Evolutionary conservation across 2,113 vertebrate genomes (phyloP).

Genomic region (Oxyura jamaicensis): DNA sequence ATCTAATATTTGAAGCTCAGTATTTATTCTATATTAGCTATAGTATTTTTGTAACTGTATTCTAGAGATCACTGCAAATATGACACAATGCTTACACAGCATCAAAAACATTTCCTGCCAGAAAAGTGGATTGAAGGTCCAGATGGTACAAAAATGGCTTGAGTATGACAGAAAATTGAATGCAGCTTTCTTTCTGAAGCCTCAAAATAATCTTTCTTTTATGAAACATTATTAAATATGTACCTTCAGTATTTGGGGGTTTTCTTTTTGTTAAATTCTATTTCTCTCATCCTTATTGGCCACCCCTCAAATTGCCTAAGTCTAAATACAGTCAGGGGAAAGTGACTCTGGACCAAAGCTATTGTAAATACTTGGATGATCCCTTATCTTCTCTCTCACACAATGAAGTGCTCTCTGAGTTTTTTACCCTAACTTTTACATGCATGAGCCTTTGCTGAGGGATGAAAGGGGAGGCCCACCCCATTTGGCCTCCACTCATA

Average conservation of each 20-base stretch:
- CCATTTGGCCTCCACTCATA: not conserved
- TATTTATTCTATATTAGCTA: not conserved
- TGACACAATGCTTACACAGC: not conserved
- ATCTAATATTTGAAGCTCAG: not conserved
- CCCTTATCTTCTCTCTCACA: not conserved
- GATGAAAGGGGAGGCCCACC: not conserved
- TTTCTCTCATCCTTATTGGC: not conserved
- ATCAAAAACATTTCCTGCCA: constrained; percentile 29
- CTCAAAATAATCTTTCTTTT: not conserved
- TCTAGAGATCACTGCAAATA: constrained; percentile 6
- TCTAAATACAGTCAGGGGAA: not conserved
- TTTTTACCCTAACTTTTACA: not conserved
- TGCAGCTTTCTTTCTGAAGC: constrained; percentile 2
- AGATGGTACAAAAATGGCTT: constrained; percentile 10
- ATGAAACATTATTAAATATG: not conserved
- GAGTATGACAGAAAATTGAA: constrained; percentile 4
- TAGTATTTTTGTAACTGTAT: not conserved
- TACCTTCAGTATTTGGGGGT: not conserved
- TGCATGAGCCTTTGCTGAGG: not conserved
- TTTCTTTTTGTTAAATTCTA: not conserved
- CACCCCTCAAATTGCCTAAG: not conserved
- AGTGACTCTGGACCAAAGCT: not conserved
- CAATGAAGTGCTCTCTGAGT: not conserved
- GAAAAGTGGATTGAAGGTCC: constrained; percentile 10
- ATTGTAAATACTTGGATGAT: not conserved